A percentile compares a stretch with the other conserved stretches of the same genome.
Conservation (phyloP, 2,888 invertebrate species). For the Dolomedes plantarius region DNA sequence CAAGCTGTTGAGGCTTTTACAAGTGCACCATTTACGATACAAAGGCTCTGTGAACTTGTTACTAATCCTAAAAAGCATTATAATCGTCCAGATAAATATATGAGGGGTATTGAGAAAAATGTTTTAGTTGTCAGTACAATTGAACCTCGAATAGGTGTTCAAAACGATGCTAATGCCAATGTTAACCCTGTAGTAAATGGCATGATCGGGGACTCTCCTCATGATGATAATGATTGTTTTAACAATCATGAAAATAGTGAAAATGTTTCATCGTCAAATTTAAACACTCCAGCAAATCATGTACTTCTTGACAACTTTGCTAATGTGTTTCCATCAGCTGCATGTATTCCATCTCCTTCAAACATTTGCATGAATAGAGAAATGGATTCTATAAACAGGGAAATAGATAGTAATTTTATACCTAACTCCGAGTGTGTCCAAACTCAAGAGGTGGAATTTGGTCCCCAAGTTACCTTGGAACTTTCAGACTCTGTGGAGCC, state of each 20-base stretch:
- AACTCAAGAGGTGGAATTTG: conserved; percentile 25
- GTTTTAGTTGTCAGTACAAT: conserved; percentile 72
- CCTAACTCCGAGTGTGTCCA: conserved; percentile 38
- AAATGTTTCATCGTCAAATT: conserved; percentile 41
- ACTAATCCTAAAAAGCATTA: conserved; percentile 95
- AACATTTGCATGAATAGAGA: conserved; percentile 49
- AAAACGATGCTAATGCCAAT: conserved; percentile 44
- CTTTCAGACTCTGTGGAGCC: neutral
- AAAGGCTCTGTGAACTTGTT: conserved; percentile 94
- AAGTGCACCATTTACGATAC: conserved; percentile 95
- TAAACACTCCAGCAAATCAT: conserved; percentile 55
- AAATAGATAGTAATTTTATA: conserved; percentile 35
- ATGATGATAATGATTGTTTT: conserved; percentile 44
- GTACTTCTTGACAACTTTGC: conserved; percentile 73
- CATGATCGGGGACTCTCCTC: conserved; percentile 39
- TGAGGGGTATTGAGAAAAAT: conserved; percentile 94
- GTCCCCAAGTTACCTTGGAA: neutral
- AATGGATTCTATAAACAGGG: conserved; percentile 11
- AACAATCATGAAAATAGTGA: conserved; percentile 50
- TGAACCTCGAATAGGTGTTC: conserved; percentile 57
- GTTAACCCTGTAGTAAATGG: conserved; percentile 53
- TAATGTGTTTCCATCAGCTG: conserved; percentile 72
- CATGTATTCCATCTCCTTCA: conserved; percentile 56
- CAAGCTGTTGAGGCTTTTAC: conserved; percentile 78
- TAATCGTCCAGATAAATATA: conserved; percentile 95